Conservation (phyloP, 2,797 vertebrate species). For the Parauchenoglanis ngamensis region DNA sequence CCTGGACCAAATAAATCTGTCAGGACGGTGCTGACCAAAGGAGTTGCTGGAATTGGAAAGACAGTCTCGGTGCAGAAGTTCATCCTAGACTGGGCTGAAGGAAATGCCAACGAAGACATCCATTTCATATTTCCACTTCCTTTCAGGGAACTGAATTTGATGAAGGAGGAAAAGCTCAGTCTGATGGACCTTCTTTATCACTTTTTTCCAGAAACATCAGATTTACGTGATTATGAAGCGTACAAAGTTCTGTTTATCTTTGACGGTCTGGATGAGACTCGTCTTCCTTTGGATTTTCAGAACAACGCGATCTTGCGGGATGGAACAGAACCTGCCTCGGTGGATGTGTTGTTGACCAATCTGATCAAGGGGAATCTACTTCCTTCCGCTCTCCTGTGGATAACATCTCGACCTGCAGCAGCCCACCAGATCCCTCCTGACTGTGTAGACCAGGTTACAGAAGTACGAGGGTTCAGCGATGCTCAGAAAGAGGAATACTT, state of each 20-base stretch:
- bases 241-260: conserved; percentile 7
- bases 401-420: conserved; percentile 62
- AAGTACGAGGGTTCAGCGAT: background rate
- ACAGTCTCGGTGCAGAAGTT: conserved; percentile 65
- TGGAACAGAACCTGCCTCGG: background rate
- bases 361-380: conserved; percentile 61
- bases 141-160: background rate
- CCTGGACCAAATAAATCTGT: background rate
- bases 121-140: conserved; percentile 8
- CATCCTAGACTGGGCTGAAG: conserved; percentile 62
- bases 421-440: conserved; percentile 58
- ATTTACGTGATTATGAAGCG: background rate
- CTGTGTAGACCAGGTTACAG: conserved; percentile 8
- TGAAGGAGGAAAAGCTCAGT: conserved; percentile 56
- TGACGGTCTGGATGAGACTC: conserved; percentile 65
- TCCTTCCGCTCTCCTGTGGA: conserved; percentile 44
- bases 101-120: conserved; percentile 37
- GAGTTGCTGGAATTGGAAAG: conserved; percentile 56
- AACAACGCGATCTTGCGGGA: background rate
- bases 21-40: background rate
- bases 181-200: background rate
- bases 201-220: conserved; percentile 7
- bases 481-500: background rate
- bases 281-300: conserved; percentile 10
- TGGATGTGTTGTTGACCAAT: conserved; percentile 54